Evolutionary conservation across 2,113 vertebrate species (phyloP).

Genomic region (Ploceus nigricollis): DNA sequence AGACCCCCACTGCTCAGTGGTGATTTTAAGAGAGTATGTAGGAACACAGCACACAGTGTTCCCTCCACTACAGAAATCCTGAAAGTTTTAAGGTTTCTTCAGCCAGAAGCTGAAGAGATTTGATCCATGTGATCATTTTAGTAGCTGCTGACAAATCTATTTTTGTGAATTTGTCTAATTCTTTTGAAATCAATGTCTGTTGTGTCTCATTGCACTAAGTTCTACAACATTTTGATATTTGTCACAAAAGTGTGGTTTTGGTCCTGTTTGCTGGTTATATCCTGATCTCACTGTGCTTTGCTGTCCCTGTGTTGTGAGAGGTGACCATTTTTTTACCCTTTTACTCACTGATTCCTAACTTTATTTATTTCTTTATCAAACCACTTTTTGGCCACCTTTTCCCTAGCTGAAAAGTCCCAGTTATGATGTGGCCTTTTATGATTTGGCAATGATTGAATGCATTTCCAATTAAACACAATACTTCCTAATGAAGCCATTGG

Average conservation of each 20-base stretch:
- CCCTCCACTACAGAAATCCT: neutral
- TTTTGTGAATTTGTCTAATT: neutral
- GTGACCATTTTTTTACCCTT: neutral
- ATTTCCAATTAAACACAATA: slow-evolving; percentile 12
- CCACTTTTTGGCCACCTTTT: neutral
- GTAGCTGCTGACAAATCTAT: neutral
- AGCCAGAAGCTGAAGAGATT: neutral
- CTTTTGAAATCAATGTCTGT: neutral
- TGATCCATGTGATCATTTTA: neutral
- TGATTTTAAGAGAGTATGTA: rapidly evolving
- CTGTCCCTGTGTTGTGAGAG: neutral
- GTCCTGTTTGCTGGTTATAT: neutral
- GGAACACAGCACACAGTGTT: neutral
- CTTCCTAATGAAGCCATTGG: slow-evolving; percentile 10
- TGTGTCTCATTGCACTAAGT: neutral
- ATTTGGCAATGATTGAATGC: neutral
- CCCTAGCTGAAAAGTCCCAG: neutral
- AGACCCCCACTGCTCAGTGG: neutral
- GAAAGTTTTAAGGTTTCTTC: neutral
- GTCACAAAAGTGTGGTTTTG: neutral
- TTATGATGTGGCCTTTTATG: neutral
- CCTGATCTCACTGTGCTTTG: neutral
- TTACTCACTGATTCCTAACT: neutral
- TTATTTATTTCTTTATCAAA: neutral
- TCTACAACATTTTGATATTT: neutral